Percentiles rank a stretch among this genome's conserved stretches.
phyloP scores from a whole-genome alignment of 2,888 invertebrate genomes.

The Temnothorax unifasciatus region DNA sequence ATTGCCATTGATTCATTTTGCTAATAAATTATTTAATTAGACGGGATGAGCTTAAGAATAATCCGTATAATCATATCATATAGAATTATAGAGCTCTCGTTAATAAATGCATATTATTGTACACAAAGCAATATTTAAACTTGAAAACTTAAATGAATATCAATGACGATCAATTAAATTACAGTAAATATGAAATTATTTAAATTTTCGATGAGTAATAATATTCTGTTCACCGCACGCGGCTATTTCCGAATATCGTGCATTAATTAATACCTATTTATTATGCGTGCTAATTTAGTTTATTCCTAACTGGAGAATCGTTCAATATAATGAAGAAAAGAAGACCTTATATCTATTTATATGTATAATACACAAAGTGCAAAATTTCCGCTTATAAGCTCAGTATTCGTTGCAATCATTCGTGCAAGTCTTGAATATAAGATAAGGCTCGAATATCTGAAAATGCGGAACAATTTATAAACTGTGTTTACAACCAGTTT shows the following conservation, averaged over 20 bases:
- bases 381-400: neutral
- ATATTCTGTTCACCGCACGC: neutral
- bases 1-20: slow-evolving; percentile 11
- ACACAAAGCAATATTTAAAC: neutral
- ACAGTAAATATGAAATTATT: neutral
- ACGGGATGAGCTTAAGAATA: slow-evolving; percentile 1
- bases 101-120: slow-evolving; percentile 4
- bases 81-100: neutral
- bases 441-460: slow-evolving; percentile 18
- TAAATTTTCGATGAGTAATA: slow-evolving; percentile 3
- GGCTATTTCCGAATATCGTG: neutral
- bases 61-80: slow-evolving; percentile 24
- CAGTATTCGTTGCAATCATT: neutral
- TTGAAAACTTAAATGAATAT: slow-evolving; percentile 6
- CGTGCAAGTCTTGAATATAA: slow-evolving; percentile 2
- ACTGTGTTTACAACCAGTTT: slow-evolving; percentile 15
- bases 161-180: slow-evolving; percentile 7
- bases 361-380: neutral
- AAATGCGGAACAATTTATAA: neutral
- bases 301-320: neutral
- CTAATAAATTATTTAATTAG: slow-evolving; percentile 50
- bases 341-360: neutral
- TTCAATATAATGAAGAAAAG: neutral
- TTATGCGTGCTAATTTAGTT: neutral
- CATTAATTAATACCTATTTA: slow-evolving; percentile 26